phyloP scores from a whole-genome alignment of 37 sponge, comb jelly and placozoan genomes.

The Crambe crambe region DNA sequence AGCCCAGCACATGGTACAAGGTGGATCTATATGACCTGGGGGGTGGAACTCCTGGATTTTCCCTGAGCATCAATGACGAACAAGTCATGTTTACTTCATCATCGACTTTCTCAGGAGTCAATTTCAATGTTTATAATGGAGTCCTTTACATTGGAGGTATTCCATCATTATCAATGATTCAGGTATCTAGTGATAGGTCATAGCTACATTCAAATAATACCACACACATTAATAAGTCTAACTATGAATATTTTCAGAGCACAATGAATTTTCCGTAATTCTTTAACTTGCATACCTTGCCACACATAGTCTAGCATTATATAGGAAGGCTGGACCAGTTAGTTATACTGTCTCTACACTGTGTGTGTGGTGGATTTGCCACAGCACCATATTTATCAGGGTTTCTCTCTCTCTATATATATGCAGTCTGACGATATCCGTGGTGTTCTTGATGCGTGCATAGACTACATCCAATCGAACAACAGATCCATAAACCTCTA shows the following conservation, averaged over 20 bases:
- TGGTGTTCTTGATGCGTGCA: slow-evolving; percentile 30
- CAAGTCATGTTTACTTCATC: not conserved
- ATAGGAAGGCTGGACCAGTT: no score
- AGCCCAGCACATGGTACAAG: slow-evolving; percentile 33
- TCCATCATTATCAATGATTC: slow-evolving; percentile 8
- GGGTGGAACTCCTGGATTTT: slow-evolving; percentile 13
- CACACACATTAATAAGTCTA: no score
- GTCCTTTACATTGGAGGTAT: slow-evolving; percentile 68
- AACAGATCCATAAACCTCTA: slow-evolving; percentile 16
- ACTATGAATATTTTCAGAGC: no score
- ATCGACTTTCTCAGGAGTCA: slow-evolving; percentile 1
- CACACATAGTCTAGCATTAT: not conserved
- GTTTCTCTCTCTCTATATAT: not conserved
- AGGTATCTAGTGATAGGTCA: not conserved
- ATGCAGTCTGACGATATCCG: not conserved
- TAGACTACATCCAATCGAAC: slow-evolving; percentile 23
- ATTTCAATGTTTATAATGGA: slow-evolving; percentile 37
- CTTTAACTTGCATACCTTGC: not conserved
- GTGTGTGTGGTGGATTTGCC: not conserved
- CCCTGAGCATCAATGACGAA: slow-evolving; percentile 34
- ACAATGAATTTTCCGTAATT: no score
- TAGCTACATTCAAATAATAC: no score
- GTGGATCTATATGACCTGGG: slow-evolving; percentile 25
- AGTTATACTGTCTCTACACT: not conserved
- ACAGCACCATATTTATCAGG: not conserved